Base-by-base conservation (phyloP, 1,140 invertebrate species). In the Cephus cinctus region DNA sequence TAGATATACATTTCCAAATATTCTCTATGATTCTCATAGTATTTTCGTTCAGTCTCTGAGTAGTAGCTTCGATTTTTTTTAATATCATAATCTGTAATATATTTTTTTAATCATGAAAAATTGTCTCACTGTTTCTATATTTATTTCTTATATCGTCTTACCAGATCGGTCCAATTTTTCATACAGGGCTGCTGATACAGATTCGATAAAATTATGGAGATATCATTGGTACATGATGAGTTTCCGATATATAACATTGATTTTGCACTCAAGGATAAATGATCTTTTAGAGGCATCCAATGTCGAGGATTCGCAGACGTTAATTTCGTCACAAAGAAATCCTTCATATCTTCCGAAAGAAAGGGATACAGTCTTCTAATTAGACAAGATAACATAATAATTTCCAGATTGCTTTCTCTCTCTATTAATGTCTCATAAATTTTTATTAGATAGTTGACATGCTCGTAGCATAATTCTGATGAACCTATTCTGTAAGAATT, bases 381-480 rank as follows among this genome's bases (percentile, higher is more conserved):
- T 21, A 71, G 55, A 44, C 60, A 63, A 4, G 44, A 27, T 0
- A 74, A 9, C 11, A 72, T 48, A 11, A 64, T 27, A 1, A 59
- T 30, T 48, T 73, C 65, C 4, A 69, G 11, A 35, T 45, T 56
- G 5, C 59, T 49, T 19, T 34, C 36, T 43, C 69, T 56, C 14
- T 61, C 42, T 25, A 5, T 31, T 5, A 73, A 43, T 15, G 25
- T 15, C 2, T 61, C 31, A 27, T 71, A 69, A 4, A 68, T 18
- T 38, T 55, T 57, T 4, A 69, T 52, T 2, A 75, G 53, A 43
- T 61, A 67, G 51, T 61, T 66, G 2, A 73, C 31, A 11, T 71
- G 61, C 19, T 51, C 47, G 16, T 44, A 57, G 34, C 70, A 69
- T 11, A 70, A 32, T 20, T 73, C 55, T 0, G 65, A 45, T 6